A percentile compares a stretch with the other conserved stretches of the same genome.
Conservation (phyloP, 2,113 vertebrate genomes). For the Ploceus nigricollis region DNA sequence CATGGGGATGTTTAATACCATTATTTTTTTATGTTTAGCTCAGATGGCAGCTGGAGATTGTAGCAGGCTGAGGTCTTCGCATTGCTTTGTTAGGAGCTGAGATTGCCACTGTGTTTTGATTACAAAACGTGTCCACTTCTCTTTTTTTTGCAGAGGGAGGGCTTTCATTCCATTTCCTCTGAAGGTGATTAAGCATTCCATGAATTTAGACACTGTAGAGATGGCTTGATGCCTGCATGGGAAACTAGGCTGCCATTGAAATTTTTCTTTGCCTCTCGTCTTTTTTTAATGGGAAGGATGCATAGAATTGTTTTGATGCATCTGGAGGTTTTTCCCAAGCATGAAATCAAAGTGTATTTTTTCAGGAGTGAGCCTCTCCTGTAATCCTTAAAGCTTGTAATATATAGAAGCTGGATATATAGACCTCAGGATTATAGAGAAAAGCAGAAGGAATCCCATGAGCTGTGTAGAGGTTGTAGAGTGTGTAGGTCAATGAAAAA, state of each 20-base stretch:
- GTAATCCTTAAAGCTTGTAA: background rate
- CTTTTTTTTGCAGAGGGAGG: background rate
- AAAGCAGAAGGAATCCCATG: background rate
- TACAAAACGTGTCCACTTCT: background rate
- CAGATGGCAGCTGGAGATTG: background rate
- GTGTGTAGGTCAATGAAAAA: background rate
- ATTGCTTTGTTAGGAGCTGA: background rate
- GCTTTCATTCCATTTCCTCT: background rate
- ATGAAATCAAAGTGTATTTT: background rate
- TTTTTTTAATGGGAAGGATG: background rate
- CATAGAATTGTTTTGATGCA: background rate
- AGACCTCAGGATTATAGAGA: background rate
- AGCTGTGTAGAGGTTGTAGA: background rate
- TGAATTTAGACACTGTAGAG: background rate
- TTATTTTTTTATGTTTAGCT: background rate
- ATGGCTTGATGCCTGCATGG: background rate
- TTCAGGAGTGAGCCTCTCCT: background rate
- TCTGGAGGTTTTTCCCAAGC: background rate
- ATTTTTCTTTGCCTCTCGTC: fast-evolving
- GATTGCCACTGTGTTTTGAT: background rate
- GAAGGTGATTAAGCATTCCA: background rate
- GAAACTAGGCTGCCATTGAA: background rate
- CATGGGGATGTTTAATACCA: background rate
- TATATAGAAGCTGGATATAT: background rate
- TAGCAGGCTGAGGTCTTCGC: background rate